Evolutionary conservation across 30 jellyfish, hydroid and myxozoan genomes (phyloP).

Genomic region (Rhopilema esculentum): DNA sequence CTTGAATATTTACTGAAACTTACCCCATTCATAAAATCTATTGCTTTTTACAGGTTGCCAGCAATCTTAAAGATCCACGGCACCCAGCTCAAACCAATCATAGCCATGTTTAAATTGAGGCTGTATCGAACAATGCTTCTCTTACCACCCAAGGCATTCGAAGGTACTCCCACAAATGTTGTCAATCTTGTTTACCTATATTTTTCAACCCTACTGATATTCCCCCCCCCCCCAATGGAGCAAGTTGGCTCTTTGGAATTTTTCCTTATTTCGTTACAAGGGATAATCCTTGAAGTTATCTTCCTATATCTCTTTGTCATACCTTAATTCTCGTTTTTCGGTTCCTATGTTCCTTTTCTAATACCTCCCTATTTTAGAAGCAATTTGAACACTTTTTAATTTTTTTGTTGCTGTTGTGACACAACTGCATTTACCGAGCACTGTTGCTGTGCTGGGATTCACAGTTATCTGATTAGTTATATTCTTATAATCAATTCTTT

Average conservation of each 20-base stretch:
- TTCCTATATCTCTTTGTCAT: too few relatives aligned
- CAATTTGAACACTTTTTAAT: too few relatives aligned
- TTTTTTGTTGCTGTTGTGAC: too few relatives aligned
- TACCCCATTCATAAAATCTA: neutral
- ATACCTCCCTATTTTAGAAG: too few relatives aligned
- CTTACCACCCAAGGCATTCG: slow-evolving; percentile 81
- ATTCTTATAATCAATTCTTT: too few relatives aligned
- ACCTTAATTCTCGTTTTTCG: too few relatives aligned
- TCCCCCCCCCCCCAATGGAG: neutral
- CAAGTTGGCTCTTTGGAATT: neutral
- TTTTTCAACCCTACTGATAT: neutral
- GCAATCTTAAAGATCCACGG: slow-evolving; percentile 80
- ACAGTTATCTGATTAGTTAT: too few relatives aligned
- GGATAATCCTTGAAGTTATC: too few relatives aligned
- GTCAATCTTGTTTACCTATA: too few relatives aligned
- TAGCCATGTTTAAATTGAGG: slow-evolving; percentile 86
- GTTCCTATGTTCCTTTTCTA: too few relatives aligned
- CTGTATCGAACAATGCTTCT: slow-evolving; percentile 63
- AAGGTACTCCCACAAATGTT: slow-evolving; percentile 51
- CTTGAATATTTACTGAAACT: neutral
- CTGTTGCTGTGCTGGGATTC: too few relatives aligned
- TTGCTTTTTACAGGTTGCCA: slow-evolving; percentile 58
- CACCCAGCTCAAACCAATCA: slow-evolving; percentile 76
- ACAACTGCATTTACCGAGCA: too few relatives aligned
- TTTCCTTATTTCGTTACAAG: neutral